Conservation (phyloP, 2,888 invertebrate genomes). For the Orchesellides sinensis region DNA sequence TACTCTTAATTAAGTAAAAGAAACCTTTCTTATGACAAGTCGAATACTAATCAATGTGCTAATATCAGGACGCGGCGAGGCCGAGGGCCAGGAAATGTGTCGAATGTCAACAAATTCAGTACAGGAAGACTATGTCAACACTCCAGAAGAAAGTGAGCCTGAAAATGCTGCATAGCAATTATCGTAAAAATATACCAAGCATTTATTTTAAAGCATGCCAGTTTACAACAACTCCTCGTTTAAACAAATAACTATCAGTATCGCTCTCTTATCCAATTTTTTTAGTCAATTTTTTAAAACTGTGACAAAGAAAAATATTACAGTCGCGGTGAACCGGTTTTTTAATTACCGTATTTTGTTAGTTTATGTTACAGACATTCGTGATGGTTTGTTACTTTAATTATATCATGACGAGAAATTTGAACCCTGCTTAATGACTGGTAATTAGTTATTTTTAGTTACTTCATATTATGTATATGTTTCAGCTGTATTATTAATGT, state of each 20-base stretch:
- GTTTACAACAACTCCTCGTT: background rate
- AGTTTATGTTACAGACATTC: too few relatives aligned
- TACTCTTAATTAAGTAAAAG: background rate
- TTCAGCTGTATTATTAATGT: too few relatives aligned
- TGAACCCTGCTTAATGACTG: too few relatives aligned
- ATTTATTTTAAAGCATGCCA: constrained; percentile 40
- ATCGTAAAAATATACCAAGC: background rate
- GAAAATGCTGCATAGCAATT: constrained; percentile 42
- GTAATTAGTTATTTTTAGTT: too few relatives aligned
- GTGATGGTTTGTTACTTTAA: too few relatives aligned
- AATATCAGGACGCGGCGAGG: constrained; percentile 51
- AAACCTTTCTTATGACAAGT: background rate
- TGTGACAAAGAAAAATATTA: too few relatives aligned
- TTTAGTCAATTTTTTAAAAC: constrained; percentile 37
- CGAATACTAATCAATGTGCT: background rate
- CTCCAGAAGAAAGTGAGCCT: constrained; percentile 63
- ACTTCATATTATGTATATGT: too few relatives aligned
- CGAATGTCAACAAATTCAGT: constrained; percentile 62
- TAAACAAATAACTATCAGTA: constrained; percentile 33
- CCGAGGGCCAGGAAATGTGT: constrained; percentile 74
- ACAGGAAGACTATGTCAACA: constrained; percentile 56
- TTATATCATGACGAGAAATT: background rate
- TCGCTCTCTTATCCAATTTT: constrained; percentile 56
- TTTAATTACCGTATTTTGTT: too few relatives aligned
- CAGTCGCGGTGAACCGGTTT: too few relatives aligned